Conservation (phyloP, 1,140 invertebrate species). For the Drosophila littoralis region DNA sequence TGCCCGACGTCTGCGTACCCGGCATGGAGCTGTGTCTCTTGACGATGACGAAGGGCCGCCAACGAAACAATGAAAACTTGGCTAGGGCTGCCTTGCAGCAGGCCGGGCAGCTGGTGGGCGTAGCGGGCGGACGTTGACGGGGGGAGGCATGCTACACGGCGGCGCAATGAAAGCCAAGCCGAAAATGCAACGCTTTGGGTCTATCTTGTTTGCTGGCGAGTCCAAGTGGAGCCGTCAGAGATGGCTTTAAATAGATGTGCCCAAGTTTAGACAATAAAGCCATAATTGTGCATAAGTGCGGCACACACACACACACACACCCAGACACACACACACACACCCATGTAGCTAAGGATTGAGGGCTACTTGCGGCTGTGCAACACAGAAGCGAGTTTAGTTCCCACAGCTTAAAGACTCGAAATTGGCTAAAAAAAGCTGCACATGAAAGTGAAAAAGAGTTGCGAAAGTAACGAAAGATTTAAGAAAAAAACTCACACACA, state of each 20-base stretch:
- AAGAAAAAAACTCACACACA: background rate
- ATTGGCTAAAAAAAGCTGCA: background rate
- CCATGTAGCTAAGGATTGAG: conserved; percentile 21
- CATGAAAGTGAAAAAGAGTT: conserved; percentile 39
- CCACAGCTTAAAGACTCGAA: conserved; percentile 38
- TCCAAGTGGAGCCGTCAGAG: conserved; percentile 36
- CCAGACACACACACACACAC: background rate
- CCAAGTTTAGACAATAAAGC: conserved; percentile 83
- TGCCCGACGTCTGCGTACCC: conserved; percentile 3
- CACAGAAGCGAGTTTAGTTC: conserved; percentile 33
- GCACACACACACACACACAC: conserved; percentile 27
- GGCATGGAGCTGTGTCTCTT: conserved; percentile 25
- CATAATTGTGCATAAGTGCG: conserved; percentile 82
- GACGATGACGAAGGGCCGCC: conserved; percentile 82
- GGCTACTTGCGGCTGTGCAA: background rate
- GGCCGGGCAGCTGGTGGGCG: background rate
- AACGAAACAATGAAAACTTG: conserved; percentile 74
- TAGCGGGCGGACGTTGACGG: background rate
- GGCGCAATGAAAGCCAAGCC: conserved; percentile 76
- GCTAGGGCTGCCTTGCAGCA: conserved; percentile 7
- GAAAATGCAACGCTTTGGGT: conserved; percentile 72
- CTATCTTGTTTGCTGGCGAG: conserved; percentile 25
- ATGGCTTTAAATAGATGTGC: conserved; percentile 82
- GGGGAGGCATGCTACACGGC: conserved; percentile 43
- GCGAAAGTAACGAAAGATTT: conserved; percentile 27